Evolutionary conservation across 2,113 vertebrate species (phyloP).

Genomic region (Pseudorectes ferrugineus): DNA sequence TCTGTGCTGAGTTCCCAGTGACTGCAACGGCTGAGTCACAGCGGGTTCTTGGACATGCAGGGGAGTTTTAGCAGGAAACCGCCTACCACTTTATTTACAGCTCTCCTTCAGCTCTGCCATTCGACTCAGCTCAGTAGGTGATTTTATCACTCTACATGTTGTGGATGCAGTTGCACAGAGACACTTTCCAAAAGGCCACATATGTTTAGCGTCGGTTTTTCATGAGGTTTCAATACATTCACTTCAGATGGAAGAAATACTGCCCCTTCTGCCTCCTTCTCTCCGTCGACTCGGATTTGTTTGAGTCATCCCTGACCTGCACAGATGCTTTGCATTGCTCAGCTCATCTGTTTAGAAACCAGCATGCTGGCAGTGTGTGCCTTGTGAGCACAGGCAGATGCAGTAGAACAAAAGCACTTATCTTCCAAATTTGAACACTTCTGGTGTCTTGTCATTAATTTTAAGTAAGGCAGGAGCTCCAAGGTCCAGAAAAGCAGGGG

Average conservation of each 20-base stretch:
- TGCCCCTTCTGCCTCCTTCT: background rate
- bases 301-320: background rate
- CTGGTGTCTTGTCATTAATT: background rate
- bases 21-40: slow-evolving; percentile 36
- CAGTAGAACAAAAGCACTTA: background rate
- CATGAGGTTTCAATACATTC: background rate
- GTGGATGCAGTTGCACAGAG: slow-evolving; percentile 15
- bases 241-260: background rate
- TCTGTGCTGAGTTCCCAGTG: slow-evolving; percentile 39
- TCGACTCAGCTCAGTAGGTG: slow-evolving; percentile 32
- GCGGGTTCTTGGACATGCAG: slow-evolving; percentile 35
- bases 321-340: background rate
- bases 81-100: slow-evolving; percentile 51
- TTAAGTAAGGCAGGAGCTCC: background rate
- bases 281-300: background rate
- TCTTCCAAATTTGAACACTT: background rate
- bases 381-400: background rate
- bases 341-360: background rate
- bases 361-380: background rate
- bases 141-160: slow-evolving; percentile 35
- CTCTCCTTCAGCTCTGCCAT: slow-evolving; percentile 22
- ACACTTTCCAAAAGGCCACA: slow-evolving; percentile 22
- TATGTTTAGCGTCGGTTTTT: background rate
- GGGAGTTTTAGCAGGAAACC: slow-evolving; percentile 66
- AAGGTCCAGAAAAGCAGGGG: background rate